These are phyloP conservation scores for Erpobdella octoculata DNA, from an alignment of 2,888 invertebrate species.

Conservation along the genomic window DNA sequence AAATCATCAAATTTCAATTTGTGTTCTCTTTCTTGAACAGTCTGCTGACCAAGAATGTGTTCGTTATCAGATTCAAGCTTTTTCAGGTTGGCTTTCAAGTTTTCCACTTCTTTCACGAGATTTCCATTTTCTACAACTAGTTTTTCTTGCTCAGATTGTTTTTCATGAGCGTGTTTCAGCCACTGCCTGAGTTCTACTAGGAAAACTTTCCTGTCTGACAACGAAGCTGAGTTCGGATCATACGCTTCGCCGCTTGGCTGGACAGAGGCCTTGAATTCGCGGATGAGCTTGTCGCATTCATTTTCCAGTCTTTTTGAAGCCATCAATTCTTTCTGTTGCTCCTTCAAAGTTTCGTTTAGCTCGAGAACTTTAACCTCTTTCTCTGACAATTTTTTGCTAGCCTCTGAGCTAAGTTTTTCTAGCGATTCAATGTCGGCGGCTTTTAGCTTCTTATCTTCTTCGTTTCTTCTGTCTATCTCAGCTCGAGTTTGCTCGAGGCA, in stretches of 20 bases:
- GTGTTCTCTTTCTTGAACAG: neutral
- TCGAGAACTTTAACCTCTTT: neutral
- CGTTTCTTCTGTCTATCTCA: conserved; percentile 13
- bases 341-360: neutral
- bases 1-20: neutral
- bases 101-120: conserved; percentile 20
- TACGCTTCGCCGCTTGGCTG: neutral
- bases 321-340: conserved; percentile 13
- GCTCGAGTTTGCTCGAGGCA: conserved; percentile 15
- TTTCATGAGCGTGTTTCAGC: neutral
- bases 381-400: neutral
- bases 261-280: neutral
- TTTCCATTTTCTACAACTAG: conserved; percentile 23
- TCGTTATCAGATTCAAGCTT: neutral
- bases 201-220: neutral
- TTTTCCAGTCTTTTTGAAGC: conserved; percentile 8
- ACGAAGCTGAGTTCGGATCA: neutral
- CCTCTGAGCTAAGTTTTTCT: neutral
- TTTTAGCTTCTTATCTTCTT: conserved; percentile 10
- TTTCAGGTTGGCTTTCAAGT: conserved; percentile 6
- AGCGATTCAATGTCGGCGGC: neutral
- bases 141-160: neutral
- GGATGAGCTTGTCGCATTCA: neutral
- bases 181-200: neutral
- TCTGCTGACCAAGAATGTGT: neutral